These are phyloP conservation scores for Antheraea yamamai DNA, from an alignment of 2,888 invertebrate genomes.

Conservation along the genomic window DNA sequence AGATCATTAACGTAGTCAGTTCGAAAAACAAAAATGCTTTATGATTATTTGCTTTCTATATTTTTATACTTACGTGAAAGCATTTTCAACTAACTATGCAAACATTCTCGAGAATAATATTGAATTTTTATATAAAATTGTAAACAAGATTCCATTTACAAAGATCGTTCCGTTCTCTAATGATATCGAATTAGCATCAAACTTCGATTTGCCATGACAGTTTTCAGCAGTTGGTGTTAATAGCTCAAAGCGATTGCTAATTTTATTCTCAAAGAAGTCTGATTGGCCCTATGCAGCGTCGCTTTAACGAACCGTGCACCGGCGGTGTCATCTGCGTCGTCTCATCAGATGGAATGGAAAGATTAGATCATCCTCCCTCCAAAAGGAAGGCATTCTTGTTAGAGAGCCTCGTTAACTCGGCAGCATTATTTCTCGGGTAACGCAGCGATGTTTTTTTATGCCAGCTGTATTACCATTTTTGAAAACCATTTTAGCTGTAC, in stretches of 20 bases:
- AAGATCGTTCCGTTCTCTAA: background rate
- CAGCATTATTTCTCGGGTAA: conserved; percentile 11
- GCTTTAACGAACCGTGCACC: conserved; percentile 64
- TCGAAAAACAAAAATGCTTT: too few relatives aligned
- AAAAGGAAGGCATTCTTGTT: conserved; percentile 31
- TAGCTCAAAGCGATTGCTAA: conserved; percentile 71
- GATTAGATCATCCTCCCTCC: conserved; percentile 25
- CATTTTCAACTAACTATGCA: background rate
- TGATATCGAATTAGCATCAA: background rate
- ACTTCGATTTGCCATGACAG: conserved; percentile 3
- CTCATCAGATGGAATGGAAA: conserved; percentile 58
- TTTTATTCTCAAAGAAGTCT: conserved; percentile 67
- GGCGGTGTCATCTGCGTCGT: conserved; percentile 52
- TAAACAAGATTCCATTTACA: background rate
- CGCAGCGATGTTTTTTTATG: background rate
- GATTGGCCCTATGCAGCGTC: conserved; percentile 41
- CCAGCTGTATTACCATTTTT: background rate
- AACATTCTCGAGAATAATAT: background rate
- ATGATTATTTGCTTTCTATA: background rate
- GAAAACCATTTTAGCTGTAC: background rate
- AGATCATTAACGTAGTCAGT: too few relatives aligned
- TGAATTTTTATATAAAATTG: background rate
- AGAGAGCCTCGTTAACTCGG: conserved; percentile 17
- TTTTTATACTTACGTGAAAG: background rate
- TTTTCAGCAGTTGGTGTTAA: conserved; percentile 48